A percentile compares a stretch with the other conserved stretches of the same genome.
Conservation (phyloP, 2,888 invertebrate genomes). For the Orchesella flavescens region DNA sequence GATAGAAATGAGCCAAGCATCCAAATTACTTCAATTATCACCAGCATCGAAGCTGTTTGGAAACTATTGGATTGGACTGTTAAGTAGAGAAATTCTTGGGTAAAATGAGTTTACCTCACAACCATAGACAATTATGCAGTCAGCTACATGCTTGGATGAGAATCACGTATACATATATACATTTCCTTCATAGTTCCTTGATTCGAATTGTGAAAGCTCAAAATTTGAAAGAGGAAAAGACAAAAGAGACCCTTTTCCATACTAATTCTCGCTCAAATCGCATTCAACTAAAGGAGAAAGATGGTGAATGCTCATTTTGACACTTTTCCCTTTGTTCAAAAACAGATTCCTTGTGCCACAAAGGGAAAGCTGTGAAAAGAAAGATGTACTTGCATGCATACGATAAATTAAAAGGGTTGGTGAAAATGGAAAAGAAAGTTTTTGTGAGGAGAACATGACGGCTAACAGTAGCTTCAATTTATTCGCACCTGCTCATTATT, state of each 20-base stretch:
- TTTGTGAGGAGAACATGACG: not conserved
- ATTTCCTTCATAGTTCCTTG: slow-evolving; percentile 7
- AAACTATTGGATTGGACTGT: too few relatives aligned
- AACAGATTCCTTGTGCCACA: not conserved
- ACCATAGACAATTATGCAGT: not conserved
- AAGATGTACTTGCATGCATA: not conserved
- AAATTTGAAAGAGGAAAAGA: not conserved
- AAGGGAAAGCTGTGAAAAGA: not conserved
- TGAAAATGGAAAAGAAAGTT: not conserved
- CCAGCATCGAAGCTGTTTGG: too few relatives aligned
- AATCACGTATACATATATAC: slow-evolving; percentile 8
- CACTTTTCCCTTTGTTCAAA: not conserved
- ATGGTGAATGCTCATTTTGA: not conserved
- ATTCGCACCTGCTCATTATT: slow-evolving; percentile 1
- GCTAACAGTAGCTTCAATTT: not conserved
- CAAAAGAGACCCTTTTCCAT: too few relatives aligned
- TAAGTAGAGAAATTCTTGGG: too few relatives aligned
- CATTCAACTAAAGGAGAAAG: not conserved
- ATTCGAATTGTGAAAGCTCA: not conserved
- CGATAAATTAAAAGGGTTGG: not conserved
- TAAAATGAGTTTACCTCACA: not conserved
- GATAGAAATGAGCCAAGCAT: too few relatives aligned
- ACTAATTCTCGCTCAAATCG: too few relatives aligned
- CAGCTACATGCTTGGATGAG: slow-evolving; percentile 9
- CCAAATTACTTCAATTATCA: too few relatives aligned